Conservation (phyloP, 2,797 vertebrate species). For the Phyllotis vaccarum region DNA sequence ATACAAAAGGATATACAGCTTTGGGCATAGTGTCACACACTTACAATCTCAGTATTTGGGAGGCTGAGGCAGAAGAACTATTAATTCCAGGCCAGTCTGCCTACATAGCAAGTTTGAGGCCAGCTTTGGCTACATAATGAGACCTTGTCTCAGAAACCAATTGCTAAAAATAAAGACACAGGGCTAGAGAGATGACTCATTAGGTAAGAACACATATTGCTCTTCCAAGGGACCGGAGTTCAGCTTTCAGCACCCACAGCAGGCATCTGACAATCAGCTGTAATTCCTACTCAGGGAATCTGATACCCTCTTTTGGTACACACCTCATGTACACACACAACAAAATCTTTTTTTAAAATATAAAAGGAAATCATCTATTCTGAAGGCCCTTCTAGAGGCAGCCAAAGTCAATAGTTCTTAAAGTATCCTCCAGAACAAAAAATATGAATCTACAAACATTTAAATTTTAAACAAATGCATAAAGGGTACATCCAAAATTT, state of each 20-base stretch:
- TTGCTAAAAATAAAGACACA: background rate
- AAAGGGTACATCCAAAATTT: background rate
- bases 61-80: background rate
- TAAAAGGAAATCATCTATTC: background rate
- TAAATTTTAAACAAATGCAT: constrained; percentile 53
- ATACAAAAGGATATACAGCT: background rate
- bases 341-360: background rate
- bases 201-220: background rate
- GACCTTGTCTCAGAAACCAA: background rate
- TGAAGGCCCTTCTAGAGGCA: background rate
- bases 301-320: background rate
- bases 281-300: background rate
- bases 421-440: constrained; percentile 35
- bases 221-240: background rate
- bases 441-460: constrained; percentile 25
- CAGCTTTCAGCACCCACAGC: background rate
- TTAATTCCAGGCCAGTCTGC: background rate
- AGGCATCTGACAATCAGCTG: background rate
- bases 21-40: background rate
- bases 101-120: background rate
- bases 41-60: background rate
- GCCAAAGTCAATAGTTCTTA: constrained; percentile 11
- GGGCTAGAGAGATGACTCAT: background rate
- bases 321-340: background rate
- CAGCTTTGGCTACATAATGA: background rate